These are phyloP conservation scores for Drosophila neutralis DNA, from an alignment of 2,888 invertebrate species.

Conservation along the genomic window DNA sequence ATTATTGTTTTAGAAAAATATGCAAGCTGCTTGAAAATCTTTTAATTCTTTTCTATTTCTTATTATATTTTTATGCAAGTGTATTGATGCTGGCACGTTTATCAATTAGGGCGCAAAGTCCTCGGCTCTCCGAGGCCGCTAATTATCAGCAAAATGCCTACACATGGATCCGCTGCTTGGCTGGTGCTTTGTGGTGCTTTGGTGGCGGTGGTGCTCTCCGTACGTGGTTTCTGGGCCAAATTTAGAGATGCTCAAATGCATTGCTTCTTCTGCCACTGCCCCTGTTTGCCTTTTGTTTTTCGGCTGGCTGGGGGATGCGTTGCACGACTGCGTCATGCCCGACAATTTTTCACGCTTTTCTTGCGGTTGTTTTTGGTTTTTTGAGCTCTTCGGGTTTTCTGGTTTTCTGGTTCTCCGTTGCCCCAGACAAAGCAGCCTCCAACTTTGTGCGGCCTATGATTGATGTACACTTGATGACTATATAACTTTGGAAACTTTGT, in stretches of 20 bases:
- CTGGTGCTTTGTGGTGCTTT: slow-evolving; percentile 10
- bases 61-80: neutral
- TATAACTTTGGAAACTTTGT: slow-evolving; percentile 81
- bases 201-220: slow-evolving; percentile 12
- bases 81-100: slow-evolving; percentile 57
- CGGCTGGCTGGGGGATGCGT: slow-evolving; percentile 40
- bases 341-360: slow-evolving; percentile 80
- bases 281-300: slow-evolving; percentile 13
- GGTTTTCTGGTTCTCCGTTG: slow-evolving; percentile 10
- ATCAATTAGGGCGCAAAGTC: slow-evolving; percentile 75
- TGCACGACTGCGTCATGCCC: slow-evolving; percentile 71
- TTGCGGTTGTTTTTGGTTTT: slow-evolving; percentile 41
- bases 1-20: neutral
- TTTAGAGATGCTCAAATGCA: slow-evolving; percentile 70
- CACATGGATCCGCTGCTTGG: slow-evolving; percentile 53
- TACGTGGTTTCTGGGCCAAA: slow-evolving; percentile 64
- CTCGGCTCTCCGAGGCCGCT: slow-evolving; percentile 54
- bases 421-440: slow-evolving; percentile 56
- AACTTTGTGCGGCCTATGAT: slow-evolving; percentile 73
- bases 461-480: slow-evolving; percentile 82
- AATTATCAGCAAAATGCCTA: slow-evolving; percentile 78
- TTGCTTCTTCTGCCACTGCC: slow-evolving; percentile 28
- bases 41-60: neutral
- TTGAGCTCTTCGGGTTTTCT: neutral
- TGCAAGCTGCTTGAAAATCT: neutral